Evolutionary conservation across 2,797 vertebrate species (phyloP).

Genomic region (Oophaga sylvatica): DNA sequence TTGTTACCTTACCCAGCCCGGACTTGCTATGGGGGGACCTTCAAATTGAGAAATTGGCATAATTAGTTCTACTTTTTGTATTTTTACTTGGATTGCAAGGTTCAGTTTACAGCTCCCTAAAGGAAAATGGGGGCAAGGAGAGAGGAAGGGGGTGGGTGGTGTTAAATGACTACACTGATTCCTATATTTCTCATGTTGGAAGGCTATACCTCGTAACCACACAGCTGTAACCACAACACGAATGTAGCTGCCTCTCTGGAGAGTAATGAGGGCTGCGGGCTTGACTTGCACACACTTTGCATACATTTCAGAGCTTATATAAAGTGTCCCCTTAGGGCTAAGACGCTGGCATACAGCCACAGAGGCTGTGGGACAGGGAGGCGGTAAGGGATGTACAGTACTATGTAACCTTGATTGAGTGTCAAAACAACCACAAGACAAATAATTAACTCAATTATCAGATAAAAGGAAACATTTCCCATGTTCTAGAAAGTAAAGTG

Average conservation of each 20-base stretch:
- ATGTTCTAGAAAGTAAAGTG: background rate
- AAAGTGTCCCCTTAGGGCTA: slow-evolving; percentile 34
- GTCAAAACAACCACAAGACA: slow-evolving; percentile 12
- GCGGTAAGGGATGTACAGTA: background rate
- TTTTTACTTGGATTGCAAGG: slow-evolving; percentile 9
- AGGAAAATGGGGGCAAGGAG: background rate
- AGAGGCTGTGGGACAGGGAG: slow-evolving; percentile 38
- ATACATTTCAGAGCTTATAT: slow-evolving; percentile 23
- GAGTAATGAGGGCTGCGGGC: slow-evolving; percentile 15
- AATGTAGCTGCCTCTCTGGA: slow-evolving; percentile 29
- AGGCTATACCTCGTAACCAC: slow-evolving; percentile 17
- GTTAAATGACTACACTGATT: slow-evolving; percentile 2
- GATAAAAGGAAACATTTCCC: background rate
- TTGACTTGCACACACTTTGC: slow-evolving; percentile 17
- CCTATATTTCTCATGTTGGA: background rate
- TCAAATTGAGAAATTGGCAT: background rate
- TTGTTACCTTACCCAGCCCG: background rate
- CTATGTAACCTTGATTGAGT: background rate
- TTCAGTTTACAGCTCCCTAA: slow-evolving; percentile 8
- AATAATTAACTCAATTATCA: background rate
- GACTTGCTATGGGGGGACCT: background rate
- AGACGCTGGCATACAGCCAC: background rate
- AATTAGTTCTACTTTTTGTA: slow-evolving; percentile 21
- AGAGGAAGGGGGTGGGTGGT: background rate
- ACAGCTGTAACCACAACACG: slow-evolving; percentile 46